Conservation (phyloP, 2,888 invertebrate species). For the Orthosia gracilis region DNA sequence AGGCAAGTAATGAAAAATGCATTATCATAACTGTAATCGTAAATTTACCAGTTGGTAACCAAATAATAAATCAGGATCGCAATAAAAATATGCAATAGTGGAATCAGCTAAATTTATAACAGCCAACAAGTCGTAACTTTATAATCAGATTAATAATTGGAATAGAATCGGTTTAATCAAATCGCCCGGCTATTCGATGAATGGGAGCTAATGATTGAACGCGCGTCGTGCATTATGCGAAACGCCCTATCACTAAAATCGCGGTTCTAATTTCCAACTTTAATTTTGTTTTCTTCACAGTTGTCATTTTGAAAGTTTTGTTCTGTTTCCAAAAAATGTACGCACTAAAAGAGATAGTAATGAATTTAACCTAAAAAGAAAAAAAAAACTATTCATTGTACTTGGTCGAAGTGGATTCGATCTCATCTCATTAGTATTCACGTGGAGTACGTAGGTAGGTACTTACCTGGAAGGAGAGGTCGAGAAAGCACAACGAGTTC, state of each 20-base stretch:
- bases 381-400: not conserved
- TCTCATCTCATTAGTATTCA: slow-evolving; percentile 10
- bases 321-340: not conserved
- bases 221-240: slow-evolving; percentile 69
- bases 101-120: slow-evolving; percentile 85
- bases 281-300: slow-evolving; percentile 20
- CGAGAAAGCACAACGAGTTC: slow-evolving; percentile 14
- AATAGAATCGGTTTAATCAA: slow-evolving; percentile 74
- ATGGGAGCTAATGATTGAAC: slow-evolving; percentile 80
- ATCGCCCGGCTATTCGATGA: slow-evolving; percentile 74
- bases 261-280: slow-evolving; percentile 45
- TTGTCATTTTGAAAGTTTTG: not conserved
- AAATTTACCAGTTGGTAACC: slow-evolving; percentile 84
- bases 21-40: slow-evolving; percentile 81
- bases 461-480: not conserved
- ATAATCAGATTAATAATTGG: slow-evolving; percentile 85
- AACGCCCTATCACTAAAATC: slow-evolving; percentile 68
- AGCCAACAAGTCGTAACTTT: slow-evolving; percentile 87
- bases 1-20: slow-evolving; percentile 60
- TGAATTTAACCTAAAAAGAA: not conserved
- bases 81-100: slow-evolving; percentile 72
- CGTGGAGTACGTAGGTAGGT: not conserved
- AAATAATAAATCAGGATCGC: slow-evolving; percentile 82
- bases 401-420: not conserved
- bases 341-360: no score